Base-by-base conservation (phyloP, 2,888 invertebrate genomes). In the Panzeria rudis region DNA sequence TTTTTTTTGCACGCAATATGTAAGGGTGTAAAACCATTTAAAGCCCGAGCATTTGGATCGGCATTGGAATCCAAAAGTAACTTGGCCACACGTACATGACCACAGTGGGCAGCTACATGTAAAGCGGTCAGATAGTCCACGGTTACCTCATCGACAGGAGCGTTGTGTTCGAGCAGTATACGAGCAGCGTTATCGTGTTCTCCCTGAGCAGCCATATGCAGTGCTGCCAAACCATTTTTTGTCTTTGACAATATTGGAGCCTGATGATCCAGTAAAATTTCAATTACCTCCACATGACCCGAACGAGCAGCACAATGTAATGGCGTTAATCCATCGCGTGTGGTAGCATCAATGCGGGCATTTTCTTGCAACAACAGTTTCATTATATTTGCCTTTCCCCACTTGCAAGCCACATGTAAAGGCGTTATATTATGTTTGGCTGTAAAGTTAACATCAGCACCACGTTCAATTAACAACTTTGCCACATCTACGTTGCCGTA, bases 1-100 rank as follows among this genome's bases (percentile, higher is more conserved):
- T 99, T 99, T 93, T 99, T 99, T 93, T 99, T 99, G 93, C 99
- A 99, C 4, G 99, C 99, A 89, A 99, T 99, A 93, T 99, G 99
- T 75, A 99, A 94, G 0, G 99, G 98, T 0, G 99, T 99, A 93
- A 99, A 99, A 0, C 99, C 99, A 92, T 99, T 99, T 41, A 98
- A 94, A 4, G 98, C 98, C 44, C 99, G 94, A 0, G 99, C 96
- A 93, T 99, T 99, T 0, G 98, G 97, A 93, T 99, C 98, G n/a
- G 99, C 99, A 89, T 97, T 97, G 88, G 97, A 95, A 91, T 98
- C 98, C 83, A 99, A 94, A 35, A 99, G 94, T 50, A 99, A 94
- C 90, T 96, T 98, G 6, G 99, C 98, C 7, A 98, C 98, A 91
- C 97, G 94, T 38, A 98, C 98, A 91, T 98, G 98, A 8, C 98